Base-by-base conservation (phyloP, 2,113 vertebrate genomes). In the Larimichthys crocea region DNA sequence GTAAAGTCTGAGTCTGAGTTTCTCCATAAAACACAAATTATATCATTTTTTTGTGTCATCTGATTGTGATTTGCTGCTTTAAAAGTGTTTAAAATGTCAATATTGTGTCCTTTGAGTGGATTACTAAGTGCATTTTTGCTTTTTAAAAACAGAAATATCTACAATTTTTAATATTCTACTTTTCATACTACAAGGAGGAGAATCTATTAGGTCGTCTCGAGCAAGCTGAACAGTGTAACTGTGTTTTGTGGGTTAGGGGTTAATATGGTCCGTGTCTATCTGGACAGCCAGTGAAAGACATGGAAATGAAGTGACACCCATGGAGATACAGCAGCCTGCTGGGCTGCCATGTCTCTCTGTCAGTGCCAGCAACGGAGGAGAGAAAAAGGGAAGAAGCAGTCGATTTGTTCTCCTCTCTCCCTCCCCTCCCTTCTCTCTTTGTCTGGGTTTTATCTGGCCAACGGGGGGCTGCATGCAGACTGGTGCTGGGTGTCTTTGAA, bases 401-500 rank as follows among this genome's bases (percentile, higher is more conserved):
- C 87, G 82, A 94, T 94, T 94, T 93, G 93, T 93, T 88, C 88
- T 83, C 84, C 81, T 77, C 76, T 26, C 83, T 78, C 73, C 71
- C 88, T 85, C 87, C 89, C 81, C 88, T 89, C 74, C 87, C 71
- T 56, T 69, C 88, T 61, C 76, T 88, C 91, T 94, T 92, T 93
- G 90, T 94, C 91, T 94, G 89, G 86, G 86, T 89, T 91, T 93
- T 90, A 94, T 92, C 91, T 89, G 87, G 85, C 87, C 86, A 86
- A 86, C 81, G 86, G 93, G 90, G 91, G 90, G 84, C 80, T 87
- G 83, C 79, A 68, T 80, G 85, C 70, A 92, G 87, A 77, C 90
- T 83, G 79, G 87, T 76, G 76, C 79, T 74, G 76, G 77, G 81
- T 40, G 48, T 85, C 91, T 93, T 94, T 92, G 90, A 93, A 91